A percentile compares a stretch with the other conserved stretches of the same genome.
phyloP scores from a whole-genome alignment of 2,797 vertebrate species.

The Jordanella pulchra region DNA sequence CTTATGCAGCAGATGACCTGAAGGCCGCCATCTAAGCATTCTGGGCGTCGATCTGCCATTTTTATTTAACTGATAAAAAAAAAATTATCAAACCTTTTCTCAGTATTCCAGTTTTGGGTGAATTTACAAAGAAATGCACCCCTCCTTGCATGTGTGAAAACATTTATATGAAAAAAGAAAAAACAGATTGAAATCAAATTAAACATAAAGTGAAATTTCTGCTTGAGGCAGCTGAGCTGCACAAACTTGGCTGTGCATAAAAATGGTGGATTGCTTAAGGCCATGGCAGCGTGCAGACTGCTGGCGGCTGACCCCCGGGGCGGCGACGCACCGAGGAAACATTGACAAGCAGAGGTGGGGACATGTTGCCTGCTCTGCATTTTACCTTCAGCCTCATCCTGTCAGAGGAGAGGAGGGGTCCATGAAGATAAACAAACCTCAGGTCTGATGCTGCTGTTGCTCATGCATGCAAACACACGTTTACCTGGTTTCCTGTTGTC shows the following conservation, averaged over 20 bases:
- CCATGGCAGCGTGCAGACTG: conserved; percentile 57
- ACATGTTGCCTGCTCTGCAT: conserved; percentile 72
- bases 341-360: conserved; percentile 64
- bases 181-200: not conserved
- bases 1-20: too few species aligned
- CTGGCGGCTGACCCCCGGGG: conserved; percentile 60
- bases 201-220: not conserved
- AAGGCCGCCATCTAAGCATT: too few species aligned
- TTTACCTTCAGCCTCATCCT: conserved; percentile 70
- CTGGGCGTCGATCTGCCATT: too few species aligned
- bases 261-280: conserved; percentile 29
- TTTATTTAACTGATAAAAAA: not conserved
- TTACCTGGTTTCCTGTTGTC: conserved; percentile 41
- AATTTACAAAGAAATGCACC: not conserved
- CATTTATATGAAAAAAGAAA: not conserved
- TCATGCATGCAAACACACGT: conserved; percentile 1
- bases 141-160: not conserved
- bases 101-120: not conserved
- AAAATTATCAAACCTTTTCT: not conserved
- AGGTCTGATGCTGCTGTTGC: conserved; percentile 13
- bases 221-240: not conserved
- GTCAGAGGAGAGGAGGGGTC: conserved; percentile 36
- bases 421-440: conserved; percentile 20
- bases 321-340: conserved; percentile 40
- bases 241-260: not conserved